Evolutionary conservation across 2,888 invertebrate species (phyloP).

Genomic region (Lithophane socia): DNA sequence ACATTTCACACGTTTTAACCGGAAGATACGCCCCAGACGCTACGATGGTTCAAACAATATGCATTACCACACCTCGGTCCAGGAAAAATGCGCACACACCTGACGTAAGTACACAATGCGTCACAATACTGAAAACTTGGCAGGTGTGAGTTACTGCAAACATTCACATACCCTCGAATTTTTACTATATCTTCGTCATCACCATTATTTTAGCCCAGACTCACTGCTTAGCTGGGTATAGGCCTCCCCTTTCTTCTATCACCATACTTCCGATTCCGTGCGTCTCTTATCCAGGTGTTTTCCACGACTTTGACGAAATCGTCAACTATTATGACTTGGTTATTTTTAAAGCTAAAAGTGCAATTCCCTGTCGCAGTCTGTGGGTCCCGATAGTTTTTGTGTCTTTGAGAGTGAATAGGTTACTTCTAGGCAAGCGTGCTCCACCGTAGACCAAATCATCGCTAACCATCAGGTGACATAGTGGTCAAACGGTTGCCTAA

Average conservation of each 20-base stretch:
- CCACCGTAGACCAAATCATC: not conserved
- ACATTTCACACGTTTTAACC: constrained; percentile 51
- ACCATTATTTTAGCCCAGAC: not conserved
- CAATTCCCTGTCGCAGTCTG: not conserved
- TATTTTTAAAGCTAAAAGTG: not conserved
- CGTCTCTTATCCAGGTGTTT: not conserved
- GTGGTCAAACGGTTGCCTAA: not conserved
- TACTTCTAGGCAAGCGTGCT: not conserved
- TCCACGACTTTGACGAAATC: not conserved
- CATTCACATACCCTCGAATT: not conserved
- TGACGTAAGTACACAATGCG: constrained; percentile 29
- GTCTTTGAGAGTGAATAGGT: not conserved
- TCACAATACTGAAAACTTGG: constrained; percentile 40
- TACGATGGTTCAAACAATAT: constrained; percentile 65
- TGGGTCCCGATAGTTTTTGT: not conserved
- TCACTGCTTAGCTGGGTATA: not conserved
- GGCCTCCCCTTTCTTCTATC: not conserved
- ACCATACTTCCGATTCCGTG: not conserved
- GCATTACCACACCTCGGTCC: constrained; percentile 59
- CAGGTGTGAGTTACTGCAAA: constrained; percentile 18
- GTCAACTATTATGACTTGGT: not conserved
- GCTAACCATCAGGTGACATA: not conserved
- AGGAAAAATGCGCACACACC: constrained; percentile 44
- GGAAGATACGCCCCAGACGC: constrained; percentile 44
- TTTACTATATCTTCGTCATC: not conserved